These are phyloP conservation scores for Aegithalos caudatus DNA, from an alignment of 2,113 vertebrate genomes.

Conservation along the genomic window DNA sequence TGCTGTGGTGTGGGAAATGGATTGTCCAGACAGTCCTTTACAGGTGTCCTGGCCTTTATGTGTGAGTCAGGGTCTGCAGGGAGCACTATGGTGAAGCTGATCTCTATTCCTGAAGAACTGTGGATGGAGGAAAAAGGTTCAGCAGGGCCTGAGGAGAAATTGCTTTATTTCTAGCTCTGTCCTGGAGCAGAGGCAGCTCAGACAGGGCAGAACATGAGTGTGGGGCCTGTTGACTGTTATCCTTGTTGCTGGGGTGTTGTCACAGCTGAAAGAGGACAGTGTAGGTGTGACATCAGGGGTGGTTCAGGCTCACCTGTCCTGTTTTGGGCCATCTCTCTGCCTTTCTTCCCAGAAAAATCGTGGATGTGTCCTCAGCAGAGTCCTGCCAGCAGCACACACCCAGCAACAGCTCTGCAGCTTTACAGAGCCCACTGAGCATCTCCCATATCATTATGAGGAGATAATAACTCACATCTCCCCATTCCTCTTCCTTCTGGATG, in stretches of 20 bases:
- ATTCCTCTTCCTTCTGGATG: background rate
- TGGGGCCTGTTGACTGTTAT: background rate
- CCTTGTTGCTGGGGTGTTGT: background rate
- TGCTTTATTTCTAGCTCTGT: background rate
- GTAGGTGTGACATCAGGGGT: background rate
- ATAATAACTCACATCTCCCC: background rate
- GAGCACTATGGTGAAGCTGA: background rate
- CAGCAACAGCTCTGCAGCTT: background rate
- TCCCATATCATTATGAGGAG: background rate
- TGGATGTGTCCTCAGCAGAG: fast-evolving
- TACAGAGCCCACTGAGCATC: background rate
- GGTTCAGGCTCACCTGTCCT: background rate
- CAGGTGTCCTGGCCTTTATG: background rate
- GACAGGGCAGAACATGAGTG: background rate
- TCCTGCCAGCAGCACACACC: background rate
- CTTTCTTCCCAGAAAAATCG: background rate
- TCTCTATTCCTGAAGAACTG: background rate
- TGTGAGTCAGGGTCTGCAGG: background rate
- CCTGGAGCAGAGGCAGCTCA: background rate
- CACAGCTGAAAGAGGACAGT: background rate
- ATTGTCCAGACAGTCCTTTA: background rate
- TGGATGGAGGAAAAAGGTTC: background rate
- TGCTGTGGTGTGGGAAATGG: background rate
- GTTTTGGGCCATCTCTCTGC: background rate
- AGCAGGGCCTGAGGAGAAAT: background rate